phyloP scores from a whole-genome alignment of 2,888 invertebrate genomes.

The Lomographa bimaculata region DNA sequence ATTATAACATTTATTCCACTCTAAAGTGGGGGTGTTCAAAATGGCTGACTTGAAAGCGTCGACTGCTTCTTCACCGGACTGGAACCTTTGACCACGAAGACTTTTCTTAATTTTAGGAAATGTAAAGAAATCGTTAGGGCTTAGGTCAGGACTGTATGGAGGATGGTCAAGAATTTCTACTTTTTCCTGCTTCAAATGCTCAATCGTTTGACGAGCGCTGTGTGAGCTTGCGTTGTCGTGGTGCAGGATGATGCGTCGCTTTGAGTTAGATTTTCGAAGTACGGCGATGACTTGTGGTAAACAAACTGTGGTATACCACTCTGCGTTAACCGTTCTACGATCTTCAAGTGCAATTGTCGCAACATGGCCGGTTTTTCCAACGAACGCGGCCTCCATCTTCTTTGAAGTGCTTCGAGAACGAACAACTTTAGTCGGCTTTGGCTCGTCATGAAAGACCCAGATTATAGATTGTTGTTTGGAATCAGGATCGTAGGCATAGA shows the following conservation, averaged over 20 bases:
- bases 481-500: constrained; percentile 12
- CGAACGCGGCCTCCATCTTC: constrained; percentile 27
- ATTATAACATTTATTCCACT: no score
- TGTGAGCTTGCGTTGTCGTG: constrained; percentile 25
- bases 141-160: constrained; percentile 29
- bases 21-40: no score
- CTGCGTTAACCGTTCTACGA: constrained; percentile 21
- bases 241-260: no score
- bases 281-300: constrained; percentile 28
- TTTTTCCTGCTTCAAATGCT: constrained; percentile 27
- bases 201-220: constrained; percentile 23
- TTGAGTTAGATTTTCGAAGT: constrained; percentile 26
- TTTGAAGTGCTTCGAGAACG: constrained; percentile 16
- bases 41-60: constrained; percentile 25
- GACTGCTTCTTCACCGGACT: no score
- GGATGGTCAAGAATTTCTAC: constrained; percentile 25
- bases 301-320: no score
- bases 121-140: no score
- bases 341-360: constrained; percentile 16
- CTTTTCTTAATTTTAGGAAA: no score
- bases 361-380: constrained; percentile 18
- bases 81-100: no score
- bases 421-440: no score
- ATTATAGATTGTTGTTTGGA: no score
- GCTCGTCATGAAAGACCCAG: no score